phyloP scores from a whole-genome alignment of 2,113 vertebrate genomes.

The Pteropus alecto region DNA sequence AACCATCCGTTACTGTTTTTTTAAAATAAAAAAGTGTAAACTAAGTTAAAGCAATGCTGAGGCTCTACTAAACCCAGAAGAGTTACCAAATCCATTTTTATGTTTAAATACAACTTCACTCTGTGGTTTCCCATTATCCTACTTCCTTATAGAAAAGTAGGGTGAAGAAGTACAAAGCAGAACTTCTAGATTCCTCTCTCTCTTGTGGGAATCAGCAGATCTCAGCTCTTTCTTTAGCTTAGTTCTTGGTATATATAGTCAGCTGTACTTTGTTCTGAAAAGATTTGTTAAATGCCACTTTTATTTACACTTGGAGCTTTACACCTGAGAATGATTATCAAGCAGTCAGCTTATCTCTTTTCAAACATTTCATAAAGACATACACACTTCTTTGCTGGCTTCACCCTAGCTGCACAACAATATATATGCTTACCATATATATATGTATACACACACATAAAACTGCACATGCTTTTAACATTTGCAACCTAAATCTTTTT shows the following conservation, averaged over 20 bases:
- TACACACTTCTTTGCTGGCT: slow-evolving; percentile 74
- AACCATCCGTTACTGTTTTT: slow-evolving; percentile 71
- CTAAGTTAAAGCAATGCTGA: slow-evolving; percentile 84
- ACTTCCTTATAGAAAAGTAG: slow-evolving; percentile 36
- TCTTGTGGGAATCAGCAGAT: slow-evolving; percentile 59
- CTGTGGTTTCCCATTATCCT: slow-evolving; percentile 49
- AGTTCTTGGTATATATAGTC: slow-evolving; percentile 82
- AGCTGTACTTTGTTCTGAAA: slow-evolving; percentile 82
- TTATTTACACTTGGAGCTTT: slow-evolving; percentile 87
- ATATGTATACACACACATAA: slow-evolving; percentile 20
- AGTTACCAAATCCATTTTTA: slow-evolving; percentile 77
- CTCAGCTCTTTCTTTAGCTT: slow-evolving; percentile 81
- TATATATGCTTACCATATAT: slow-evolving; percentile 59
- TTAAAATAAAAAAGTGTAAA: slow-evolving; percentile 81
- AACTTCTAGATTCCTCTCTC: slow-evolving; percentile 11
- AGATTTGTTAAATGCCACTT: slow-evolving; percentile 84
- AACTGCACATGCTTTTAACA: slow-evolving; percentile 69
- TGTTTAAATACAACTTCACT: slow-evolving; percentile 75
- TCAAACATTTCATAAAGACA: slow-evolving; percentile 83
- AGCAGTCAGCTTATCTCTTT: slow-evolving; percentile 84
- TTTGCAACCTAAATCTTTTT: slow-evolving; percentile 65
- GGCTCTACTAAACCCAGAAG: slow-evolving; percentile 75
- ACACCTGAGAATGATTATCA: slow-evolving; percentile 88
- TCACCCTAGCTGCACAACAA: slow-evolving; percentile 65
- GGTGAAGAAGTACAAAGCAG: slow-evolving; percentile 50